phyloP scores from a whole-genome alignment of 2,113 vertebrate genomes.

The Rhabdomys dilectus region DNA sequence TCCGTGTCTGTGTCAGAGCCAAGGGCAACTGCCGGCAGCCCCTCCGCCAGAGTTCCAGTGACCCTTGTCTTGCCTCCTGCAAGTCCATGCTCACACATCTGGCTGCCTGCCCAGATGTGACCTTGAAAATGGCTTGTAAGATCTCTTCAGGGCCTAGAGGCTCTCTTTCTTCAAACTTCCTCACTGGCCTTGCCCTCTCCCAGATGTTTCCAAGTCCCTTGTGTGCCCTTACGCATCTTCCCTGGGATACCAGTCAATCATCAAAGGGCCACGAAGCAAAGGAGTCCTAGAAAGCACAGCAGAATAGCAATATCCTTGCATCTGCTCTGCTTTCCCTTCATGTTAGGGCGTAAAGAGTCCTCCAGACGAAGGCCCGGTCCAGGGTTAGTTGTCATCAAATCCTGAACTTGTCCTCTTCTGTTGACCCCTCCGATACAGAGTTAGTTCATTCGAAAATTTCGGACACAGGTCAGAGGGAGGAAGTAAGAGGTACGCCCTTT shows the following conservation, averaged over 20 bases:
- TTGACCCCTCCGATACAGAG: neutral
- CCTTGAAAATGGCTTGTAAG: constrained; percentile 45
- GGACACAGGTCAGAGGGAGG: neutral
- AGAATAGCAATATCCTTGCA: neutral
- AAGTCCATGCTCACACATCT: neutral
- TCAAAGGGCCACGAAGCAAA: neutral
- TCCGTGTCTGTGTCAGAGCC: neutral
- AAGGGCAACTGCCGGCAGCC: neutral
- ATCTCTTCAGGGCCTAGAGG: neutral
- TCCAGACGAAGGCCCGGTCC: neutral
- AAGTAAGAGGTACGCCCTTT: neutral
- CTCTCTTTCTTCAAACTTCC: neutral
- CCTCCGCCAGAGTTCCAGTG: neutral
- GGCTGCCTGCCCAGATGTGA: neutral
- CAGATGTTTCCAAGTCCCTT: constrained; percentile 44
- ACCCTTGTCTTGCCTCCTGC: neutral
- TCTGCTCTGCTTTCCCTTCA: neutral
- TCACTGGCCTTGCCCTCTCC: neutral
- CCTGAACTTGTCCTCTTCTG: constrained; percentile 10
- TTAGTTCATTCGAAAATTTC: neutral
- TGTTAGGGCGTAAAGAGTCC: neutral
- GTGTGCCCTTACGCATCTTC: neutral
- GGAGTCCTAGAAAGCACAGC: neutral
- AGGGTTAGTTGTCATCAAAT: constrained; percentile 15
- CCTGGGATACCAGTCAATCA: neutral